Evolutionary conservation across 2,797 vertebrate species (phyloP), one percentile per base, ranked within the genome.

Genomic region (Kryptopterus vitreolus): DNA sequence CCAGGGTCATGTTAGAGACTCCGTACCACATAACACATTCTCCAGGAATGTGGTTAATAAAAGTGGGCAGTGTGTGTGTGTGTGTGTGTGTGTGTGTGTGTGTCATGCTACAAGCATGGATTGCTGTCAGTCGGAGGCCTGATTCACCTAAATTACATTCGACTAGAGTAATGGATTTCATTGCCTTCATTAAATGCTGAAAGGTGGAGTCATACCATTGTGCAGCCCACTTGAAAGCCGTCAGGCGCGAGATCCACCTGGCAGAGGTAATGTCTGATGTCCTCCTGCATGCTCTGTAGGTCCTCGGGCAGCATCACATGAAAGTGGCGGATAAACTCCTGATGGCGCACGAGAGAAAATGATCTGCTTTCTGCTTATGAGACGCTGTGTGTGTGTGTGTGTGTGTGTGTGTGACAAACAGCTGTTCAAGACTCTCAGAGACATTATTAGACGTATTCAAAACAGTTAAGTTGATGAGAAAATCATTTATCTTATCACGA

Each of bases 311-410:
- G 93, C 85, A 99, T 93, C 80, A 98, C 95, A 13, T 92, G 91
- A 92, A 96, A 99, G 89, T 97, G 98, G 84, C 91, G 94, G 77
- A 96, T 92, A 88, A 99, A 99, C 86, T 99, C 97, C 98, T 99
- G 79, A 74, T 76, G 73, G 33, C 61, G 83, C 78, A 76, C 75
- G 73, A 33, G 78, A 83, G 16, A 80, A 81, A 50, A 31, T n/a
- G 0, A 59, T 6, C 9, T 1, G 6, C 48, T 52, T 65, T 33
- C 52, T 66, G 18, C 24, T n/a, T 18, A 38, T 11, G 4, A 26
- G 22, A 33, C 9, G 1, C 53, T 70, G 0, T 43, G 38, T 10
- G 8, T 43, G 38, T 0, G 38, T 43, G 38, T 9, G 38, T 43
- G 38, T 10, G 38, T 52, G 0, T 33, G 31, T 18, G 22, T 35